Conservation (phyloP, 1,140 invertebrate species). For the Zaprionus gabonicus region DNA sequence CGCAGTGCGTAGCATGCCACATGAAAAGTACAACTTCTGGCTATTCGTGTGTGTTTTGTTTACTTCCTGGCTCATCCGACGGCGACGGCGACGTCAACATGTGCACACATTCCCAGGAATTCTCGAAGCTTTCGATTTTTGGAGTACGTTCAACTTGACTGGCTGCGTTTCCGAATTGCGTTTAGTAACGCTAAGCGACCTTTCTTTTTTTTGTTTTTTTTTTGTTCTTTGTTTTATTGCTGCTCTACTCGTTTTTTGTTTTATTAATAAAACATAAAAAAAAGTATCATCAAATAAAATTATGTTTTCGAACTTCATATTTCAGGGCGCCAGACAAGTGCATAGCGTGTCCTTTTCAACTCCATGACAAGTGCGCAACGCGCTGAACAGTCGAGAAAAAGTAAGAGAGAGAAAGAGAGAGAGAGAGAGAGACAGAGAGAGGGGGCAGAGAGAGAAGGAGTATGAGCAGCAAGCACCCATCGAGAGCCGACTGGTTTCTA, state of each 20-base stretch:
- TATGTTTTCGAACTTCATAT: conserved; percentile 81
- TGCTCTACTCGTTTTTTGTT: conserved; percentile 14
- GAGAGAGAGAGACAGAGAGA: background rate
- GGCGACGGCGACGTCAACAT: conserved; percentile 43
- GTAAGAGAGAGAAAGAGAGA: background rate
- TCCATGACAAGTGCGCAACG: conserved; percentile 44
- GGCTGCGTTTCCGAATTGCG: conserved; percentile 70
- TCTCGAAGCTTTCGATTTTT: conserved; percentile 58
- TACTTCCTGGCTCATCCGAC: conserved; percentile 76
- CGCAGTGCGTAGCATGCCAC: background rate
- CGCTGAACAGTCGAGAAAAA: background rate
- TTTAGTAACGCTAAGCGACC: conserved; percentile 52
- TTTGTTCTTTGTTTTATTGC: conserved; percentile 23
- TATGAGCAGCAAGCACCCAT: background rate
- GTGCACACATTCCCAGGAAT: conserved; percentile 71
- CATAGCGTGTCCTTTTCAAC: conserved; percentile 66
- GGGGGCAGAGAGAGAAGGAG: background rate
- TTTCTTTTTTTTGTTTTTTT: background rate
- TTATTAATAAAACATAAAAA: conserved; percentile 56
- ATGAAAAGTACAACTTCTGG: background rate
- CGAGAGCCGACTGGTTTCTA: conserved; percentile 24
- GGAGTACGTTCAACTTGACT: conserved; percentile 79
- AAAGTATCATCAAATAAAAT: conserved; percentile 65
- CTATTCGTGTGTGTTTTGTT: conserved; percentile 57
- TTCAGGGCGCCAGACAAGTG: conserved; percentile 68